Conservation (phyloP, 2,888 invertebrate genomes). For the Sarcophaga variegata region DNA sequence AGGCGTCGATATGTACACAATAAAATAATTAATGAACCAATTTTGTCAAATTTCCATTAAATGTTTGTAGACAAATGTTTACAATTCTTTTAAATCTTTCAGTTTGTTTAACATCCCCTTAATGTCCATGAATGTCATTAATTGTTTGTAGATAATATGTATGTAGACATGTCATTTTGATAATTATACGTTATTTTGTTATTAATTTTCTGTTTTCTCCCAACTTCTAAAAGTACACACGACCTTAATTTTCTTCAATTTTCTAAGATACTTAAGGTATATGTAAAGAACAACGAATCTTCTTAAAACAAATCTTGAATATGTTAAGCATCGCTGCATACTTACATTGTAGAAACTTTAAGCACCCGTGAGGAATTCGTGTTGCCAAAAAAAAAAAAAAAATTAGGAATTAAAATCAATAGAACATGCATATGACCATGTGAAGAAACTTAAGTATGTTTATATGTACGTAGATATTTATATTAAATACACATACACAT, state of each 20-base stretch:
- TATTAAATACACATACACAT: too few species aligned
- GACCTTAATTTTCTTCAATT: slow-evolving; percentile 33
- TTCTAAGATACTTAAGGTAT: not conserved
- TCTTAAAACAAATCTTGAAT: not conserved
- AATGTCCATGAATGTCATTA: not conserved
- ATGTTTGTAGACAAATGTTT: not conserved
- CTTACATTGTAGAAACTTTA: too few species aligned
- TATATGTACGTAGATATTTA: too few species aligned
- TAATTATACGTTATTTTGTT: slow-evolving; percentile 1
- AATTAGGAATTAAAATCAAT: too few species aligned
- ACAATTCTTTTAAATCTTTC: not conserved
- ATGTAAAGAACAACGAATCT: not conserved
- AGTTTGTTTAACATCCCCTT: not conserved
- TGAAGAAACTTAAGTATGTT: too few species aligned
- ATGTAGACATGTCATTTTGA: not conserved
- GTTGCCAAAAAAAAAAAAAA: too few species aligned
- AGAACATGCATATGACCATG: too few species aligned
- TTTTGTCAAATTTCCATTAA: not conserved
- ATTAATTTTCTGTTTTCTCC: not conserved
- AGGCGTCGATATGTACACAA: too few species aligned
- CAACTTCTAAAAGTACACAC: slow-evolving; percentile 7
- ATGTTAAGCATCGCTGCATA: not conserved
- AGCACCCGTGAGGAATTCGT: too few species aligned
- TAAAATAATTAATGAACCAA: not conserved
- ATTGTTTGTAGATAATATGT: too few species aligned